A percentile compares a stretch with the other conserved stretches of the same genome.
Conservation (phyloP, 2,888 invertebrate genomes). For the Cataglyphis rosenhaueri region DNA sequence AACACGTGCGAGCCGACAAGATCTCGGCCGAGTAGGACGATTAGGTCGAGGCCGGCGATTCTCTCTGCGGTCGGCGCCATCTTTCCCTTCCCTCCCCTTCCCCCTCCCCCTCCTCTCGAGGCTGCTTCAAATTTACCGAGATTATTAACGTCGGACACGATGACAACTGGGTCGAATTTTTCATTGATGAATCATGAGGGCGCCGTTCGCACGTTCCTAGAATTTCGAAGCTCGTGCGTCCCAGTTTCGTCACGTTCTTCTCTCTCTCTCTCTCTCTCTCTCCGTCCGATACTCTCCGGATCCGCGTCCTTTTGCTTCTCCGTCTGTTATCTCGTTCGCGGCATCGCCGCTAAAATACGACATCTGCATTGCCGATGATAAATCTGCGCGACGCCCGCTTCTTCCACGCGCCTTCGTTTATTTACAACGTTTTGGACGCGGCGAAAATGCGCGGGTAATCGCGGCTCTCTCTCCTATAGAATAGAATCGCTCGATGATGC, state of each 20-base stretch:
- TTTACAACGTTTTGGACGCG: neutral
- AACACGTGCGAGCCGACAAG: slow-evolving; percentile 35
- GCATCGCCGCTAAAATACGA: slow-evolving; percentile 56
- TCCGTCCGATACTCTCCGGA: neutral
- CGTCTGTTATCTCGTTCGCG: slow-evolving; percentile 1
- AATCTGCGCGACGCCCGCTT: slow-evolving; percentile 27
- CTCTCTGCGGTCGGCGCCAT: neutral
- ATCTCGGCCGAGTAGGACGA: slow-evolving; percentile 44
- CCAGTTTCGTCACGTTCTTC: slow-evolving; percentile 56
- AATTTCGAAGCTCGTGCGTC: slow-evolving; percentile 63
- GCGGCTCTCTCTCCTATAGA: neutral
- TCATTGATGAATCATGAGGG: slow-evolving; percentile 74
- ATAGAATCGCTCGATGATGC: neutral
- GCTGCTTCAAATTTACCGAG: slow-evolving; percentile 52
- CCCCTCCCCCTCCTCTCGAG: neutral
- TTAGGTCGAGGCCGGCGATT: slow-evolving; percentile 63
- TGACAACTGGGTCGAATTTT: slow-evolving; percentile 73
- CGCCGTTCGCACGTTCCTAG: slow-evolving; percentile 59
- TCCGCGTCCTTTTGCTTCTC: slow-evolving; percentile 2
- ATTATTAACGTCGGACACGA: slow-evolving; percentile 66
- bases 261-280: neutral
- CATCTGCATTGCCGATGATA: slow-evolving; percentile 56
- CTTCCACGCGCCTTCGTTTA: slow-evolving; percentile 5
- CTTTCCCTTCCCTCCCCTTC: neutral
- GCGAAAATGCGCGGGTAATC: neutral